These are phyloP conservation scores for Conus ventricosus DNA, from an alignment of 1,140 invertebrate genomes.

Conservation along the genomic window DNA sequence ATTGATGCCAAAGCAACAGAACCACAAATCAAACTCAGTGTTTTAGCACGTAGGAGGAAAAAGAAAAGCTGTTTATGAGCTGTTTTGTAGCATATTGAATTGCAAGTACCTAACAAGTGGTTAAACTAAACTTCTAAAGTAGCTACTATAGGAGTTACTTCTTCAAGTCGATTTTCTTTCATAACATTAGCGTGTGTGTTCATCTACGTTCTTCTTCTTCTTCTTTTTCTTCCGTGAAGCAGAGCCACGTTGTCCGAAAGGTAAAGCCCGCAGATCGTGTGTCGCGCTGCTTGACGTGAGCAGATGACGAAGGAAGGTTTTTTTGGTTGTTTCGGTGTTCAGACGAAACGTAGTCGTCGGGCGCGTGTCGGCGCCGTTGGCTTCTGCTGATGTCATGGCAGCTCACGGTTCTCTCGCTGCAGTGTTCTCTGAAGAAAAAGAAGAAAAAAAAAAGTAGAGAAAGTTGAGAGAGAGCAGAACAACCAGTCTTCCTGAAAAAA, in stretches of 20 bases:
- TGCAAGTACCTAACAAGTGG: no score
- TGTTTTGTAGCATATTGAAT: no score
- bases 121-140: no score
- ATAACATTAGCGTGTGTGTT: neutral
- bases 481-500: no score
- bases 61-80: no score
- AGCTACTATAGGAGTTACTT: no score
- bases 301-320: conserved; percentile 4
- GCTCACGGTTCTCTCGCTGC: neutral
- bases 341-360: neutral
- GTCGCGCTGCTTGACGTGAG: neutral
- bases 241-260: neutral
- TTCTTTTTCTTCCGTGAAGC: neutral
- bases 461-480: no score
- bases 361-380: neutral
- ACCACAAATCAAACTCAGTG: no score
- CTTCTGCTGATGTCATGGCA: neutral
- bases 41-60: no score
- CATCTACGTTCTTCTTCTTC: neutral
- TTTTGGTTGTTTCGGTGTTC: neutral
- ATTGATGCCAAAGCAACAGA: no score
- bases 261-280: no score
- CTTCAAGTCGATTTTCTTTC: neutral
- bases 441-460: no score
- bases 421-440: neutral